Conservation (phyloP, 2,888 invertebrate species). For the Torymus texanus region DNA sequence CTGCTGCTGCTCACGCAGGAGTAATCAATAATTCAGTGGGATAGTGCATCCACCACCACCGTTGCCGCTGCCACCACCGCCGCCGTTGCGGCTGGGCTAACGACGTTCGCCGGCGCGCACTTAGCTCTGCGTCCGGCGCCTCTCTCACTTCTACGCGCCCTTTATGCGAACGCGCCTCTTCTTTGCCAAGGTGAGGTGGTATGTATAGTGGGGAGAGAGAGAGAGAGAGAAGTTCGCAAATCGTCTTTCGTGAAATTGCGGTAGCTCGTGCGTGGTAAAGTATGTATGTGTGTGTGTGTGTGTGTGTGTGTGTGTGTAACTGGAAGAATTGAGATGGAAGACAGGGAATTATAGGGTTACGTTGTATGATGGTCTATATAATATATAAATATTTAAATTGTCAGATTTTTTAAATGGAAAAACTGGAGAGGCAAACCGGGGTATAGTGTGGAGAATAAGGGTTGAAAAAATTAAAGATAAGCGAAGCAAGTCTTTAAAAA, state of each 20-base stretch:
- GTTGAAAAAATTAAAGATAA: too few species aligned
- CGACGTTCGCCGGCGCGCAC: slow-evolving; percentile 38
- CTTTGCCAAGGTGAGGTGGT: background rate
- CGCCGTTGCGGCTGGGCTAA: slow-evolving; percentile 17
- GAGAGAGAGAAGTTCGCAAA: slow-evolving; percentile 23
- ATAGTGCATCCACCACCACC: slow-evolving; percentile 11
- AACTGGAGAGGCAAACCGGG: too few species aligned
- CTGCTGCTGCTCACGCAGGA: slow-evolving; percentile 22
- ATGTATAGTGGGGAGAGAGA: background rate
- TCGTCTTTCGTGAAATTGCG: slow-evolving; percentile 38
- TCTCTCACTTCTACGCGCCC: background rate
- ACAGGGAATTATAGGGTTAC: background rate
- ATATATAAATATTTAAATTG: too few species aligned
- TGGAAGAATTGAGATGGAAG: slow-evolving; percentile 20
- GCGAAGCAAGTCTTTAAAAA: too few species aligned
- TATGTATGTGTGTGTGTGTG: background rate
- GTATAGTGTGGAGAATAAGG: too few species aligned
- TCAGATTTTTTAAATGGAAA: too few species aligned
- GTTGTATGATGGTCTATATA: too few species aligned
- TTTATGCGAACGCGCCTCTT: slow-evolving; percentile 1
- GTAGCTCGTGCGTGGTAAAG: background rate
- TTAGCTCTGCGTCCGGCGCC: slow-evolving; percentile 27
- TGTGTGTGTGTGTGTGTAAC: too few species aligned
- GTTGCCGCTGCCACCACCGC: background rate
- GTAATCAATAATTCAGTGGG: slow-evolving; percentile 46